Conservation (phyloP, 2,797 vertebrate species). For the Hirundo rustica region DNA sequence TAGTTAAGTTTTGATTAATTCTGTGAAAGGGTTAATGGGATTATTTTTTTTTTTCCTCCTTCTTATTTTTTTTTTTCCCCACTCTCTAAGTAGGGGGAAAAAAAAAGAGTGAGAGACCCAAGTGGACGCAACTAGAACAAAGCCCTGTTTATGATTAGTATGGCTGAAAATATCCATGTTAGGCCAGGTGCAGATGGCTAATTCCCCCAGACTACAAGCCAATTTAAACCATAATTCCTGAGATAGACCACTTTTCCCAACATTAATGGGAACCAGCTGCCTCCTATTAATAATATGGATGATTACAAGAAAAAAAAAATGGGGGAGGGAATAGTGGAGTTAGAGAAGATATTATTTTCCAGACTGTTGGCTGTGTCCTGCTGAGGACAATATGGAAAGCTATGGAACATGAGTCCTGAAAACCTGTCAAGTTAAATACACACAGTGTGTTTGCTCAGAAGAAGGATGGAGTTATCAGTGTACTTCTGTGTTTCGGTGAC, state of each 20-base stretch:
- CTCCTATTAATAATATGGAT: conserved; percentile 81
- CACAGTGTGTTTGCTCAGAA: background rate
- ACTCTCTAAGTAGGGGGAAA: background rate
- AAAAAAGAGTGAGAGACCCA: conserved; percentile 1
- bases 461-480: conserved; percentile 17
- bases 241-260: conserved; percentile 74
- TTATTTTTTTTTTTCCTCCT: background rate
- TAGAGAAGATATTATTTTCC: conserved; percentile 62
- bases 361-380: conserved; percentile 53
- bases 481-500: background rate
- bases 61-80: too few relatives aligned
- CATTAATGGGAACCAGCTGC: conserved; percentile 86
- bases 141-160: conserved; percentile 70
- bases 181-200: conserved; percentile 82
- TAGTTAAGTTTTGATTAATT: background rate
- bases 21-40: conserved; percentile 12
- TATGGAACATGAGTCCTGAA: conserved; percentile 43
- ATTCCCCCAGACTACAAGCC: conserved; percentile 79
- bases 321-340: conserved; percentile 22
- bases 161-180: conserved; percentile 80
- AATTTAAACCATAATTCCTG: conserved; percentile 86
- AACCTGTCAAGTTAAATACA: conserved; percentile 24
- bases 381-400: conserved; percentile 41
- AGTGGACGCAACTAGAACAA: conserved; percentile 60
- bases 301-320: conserved; percentile 61